Percentiles rank a stretch among this genome's conserved stretches.
Evolutionary conservation across 2,888 invertebrate genomes (phyloP).

Genomic region (Macaria liturata): DNA sequence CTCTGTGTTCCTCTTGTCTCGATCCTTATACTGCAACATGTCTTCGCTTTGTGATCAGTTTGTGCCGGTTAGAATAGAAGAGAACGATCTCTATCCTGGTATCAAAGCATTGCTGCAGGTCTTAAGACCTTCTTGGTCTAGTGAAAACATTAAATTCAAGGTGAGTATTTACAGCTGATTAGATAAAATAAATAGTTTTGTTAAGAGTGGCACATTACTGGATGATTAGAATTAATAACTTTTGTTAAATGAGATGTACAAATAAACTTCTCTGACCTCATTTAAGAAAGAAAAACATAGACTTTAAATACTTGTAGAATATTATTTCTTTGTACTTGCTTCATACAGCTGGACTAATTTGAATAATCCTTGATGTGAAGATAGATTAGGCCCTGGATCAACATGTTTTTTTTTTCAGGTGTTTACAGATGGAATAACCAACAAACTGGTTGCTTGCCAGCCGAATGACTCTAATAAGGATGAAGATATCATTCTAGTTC

Average conservation of each 20-base stretch:
- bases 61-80: slow-evolving; percentile 85
- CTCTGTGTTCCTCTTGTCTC: not conserved
- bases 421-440: slow-evolving; percentile 97
- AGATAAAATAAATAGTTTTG: too few species aligned
- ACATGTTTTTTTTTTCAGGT: slow-evolving; percentile 83
- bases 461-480: slow-evolving; percentile 51
- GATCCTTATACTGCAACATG: slow-evolving; percentile 40
- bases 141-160: slow-evolving; percentile 87
- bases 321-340: too few species aligned
- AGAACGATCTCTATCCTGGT: slow-evolving; percentile 86
- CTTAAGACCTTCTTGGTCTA: slow-evolving; percentile 88
- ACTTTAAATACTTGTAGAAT: too few species aligned
- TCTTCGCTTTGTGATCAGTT: slow-evolving; percentile 63
- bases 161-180: slow-evolving; percentile 64
- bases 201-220: too few species aligned
- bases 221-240: too few species aligned
- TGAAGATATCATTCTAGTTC: slow-evolving; percentile 89
- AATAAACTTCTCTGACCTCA: too few species aligned
- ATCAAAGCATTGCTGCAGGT: slow-evolving; percentile 86
- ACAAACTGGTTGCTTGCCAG: slow-evolving; percentile 93
- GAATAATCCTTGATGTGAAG: too few species aligned
- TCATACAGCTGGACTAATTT: too few species aligned
- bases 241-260: too few species aligned
- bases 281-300: too few species aligned
- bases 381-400: too few species aligned